Conservation (phyloP, 2,888 invertebrate genomes). For the Lutraria lutraria region DNA sequence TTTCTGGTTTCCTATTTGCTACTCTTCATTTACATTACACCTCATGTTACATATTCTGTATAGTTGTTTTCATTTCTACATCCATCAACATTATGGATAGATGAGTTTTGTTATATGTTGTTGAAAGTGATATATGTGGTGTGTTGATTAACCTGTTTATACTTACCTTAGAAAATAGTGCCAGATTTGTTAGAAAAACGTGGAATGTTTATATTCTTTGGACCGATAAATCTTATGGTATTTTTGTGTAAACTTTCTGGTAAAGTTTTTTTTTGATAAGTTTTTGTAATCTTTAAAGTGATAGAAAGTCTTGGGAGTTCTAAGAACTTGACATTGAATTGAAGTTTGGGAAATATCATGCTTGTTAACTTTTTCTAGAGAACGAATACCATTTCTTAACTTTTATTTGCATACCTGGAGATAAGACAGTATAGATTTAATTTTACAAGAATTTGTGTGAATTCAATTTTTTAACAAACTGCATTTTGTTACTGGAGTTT, state of each 20-base stretch:
- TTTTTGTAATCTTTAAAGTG: neutral
- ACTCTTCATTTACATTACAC: neutral
- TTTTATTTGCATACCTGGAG: neutral
- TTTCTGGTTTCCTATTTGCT: neutral
- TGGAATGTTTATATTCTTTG: neutral
- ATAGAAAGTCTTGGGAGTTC: neutral
- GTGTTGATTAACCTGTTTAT: neutral
- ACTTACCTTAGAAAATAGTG: neutral
- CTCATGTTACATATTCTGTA: conserved; percentile 4
- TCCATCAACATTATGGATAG: conserved; percentile 5
- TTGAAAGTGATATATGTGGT: conserved; percentile 1
- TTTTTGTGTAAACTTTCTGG: neutral
- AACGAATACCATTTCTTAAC: neutral
- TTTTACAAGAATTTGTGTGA: neutral
- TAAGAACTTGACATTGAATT: neutral
- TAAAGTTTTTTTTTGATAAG: neutral
- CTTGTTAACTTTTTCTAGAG: neutral
- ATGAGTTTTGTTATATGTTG: neutral
- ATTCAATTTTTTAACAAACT: too few relatives aligned
- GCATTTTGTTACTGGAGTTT: too few relatives aligned
- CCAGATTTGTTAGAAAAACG: neutral
- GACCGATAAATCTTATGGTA: neutral
- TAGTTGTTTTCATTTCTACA: neutral
- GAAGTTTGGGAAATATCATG: neutral
- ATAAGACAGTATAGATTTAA: neutral